These are phyloP conservation scores for Embidobia sp. DNA, from an alignment of 2,888 invertebrate species.

Conservation along the genomic window DNA sequence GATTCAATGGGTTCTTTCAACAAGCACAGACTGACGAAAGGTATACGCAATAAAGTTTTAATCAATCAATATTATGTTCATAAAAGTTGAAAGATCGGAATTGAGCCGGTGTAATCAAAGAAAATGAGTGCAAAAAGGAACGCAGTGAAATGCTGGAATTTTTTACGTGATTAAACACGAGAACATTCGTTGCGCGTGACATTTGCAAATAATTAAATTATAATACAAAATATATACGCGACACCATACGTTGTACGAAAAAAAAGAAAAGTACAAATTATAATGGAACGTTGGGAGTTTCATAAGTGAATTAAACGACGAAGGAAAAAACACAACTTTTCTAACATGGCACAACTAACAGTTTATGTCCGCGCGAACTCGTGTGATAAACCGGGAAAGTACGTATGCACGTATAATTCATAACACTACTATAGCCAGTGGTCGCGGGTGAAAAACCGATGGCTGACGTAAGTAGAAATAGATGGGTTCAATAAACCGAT, in stretches of 20 bases:
- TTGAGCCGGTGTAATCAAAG: no score
- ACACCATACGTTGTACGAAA: slow-evolving; percentile 21
- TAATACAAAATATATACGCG: slow-evolving; percentile 38
- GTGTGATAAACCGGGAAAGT: slow-evolving; percentile 51
- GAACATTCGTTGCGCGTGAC: slow-evolving; percentile 29
- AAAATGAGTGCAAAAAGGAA: no score
- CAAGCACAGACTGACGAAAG: no score
- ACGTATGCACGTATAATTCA: slow-evolving; percentile 50
- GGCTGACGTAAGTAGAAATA: slow-evolving; percentile 41
- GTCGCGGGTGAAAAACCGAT: slow-evolving; percentile 35
- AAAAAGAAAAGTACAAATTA: slow-evolving; percentile 28
- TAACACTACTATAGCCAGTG: slow-evolving; percentile 43
- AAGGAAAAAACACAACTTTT: slow-evolving; percentile 46
- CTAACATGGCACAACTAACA: slow-evolving; percentile 30
- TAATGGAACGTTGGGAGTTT: slow-evolving; percentile 51
- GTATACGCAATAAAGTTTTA: no score
- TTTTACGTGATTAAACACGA: slow-evolving; percentile 34
- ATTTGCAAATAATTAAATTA: slow-evolving; percentile 46
- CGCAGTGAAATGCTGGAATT: no score
- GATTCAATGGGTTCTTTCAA: no score
- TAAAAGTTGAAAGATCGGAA: no score
- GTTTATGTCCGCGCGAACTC: slow-evolving; percentile 22
- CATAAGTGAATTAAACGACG: slow-evolving; percentile 55
- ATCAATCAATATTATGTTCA: no score
- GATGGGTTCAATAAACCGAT: slow-evolving; percentile 57